Base-by-base conservation (phyloP, 2,888 invertebrate genomes). In the Drosophila kokeensis region DNA sequence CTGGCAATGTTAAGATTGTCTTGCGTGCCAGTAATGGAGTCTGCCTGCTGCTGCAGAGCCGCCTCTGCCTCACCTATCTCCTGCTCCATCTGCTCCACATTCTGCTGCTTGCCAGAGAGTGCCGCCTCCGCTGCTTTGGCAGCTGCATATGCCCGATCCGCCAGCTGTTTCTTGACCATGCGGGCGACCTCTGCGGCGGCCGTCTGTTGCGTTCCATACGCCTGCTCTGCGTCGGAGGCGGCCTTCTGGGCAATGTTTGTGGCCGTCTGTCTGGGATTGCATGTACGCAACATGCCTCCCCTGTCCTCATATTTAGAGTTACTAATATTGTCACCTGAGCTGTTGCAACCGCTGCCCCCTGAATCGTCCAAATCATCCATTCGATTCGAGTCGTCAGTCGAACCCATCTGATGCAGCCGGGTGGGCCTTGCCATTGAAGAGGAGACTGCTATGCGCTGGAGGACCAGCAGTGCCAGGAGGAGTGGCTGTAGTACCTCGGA, bases 111-210 rank as follows among this genome's bases (percentile, higher is more conserved):
- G 0, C 96, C 96, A 4, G 95, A 94, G 0, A 96, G 92, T 0
- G 96, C 96, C 0, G 96, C 96, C 86, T 96, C 95, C 0, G 96
- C 96, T 0, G 96, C 96, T 89, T 95, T 95, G 0, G 96, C 96
- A 0, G 96, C 96, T 91, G 95, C 95, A 18, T 95, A 91, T 0
- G 96, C 96, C 83, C 95, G 95, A 80, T 96, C 96, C 0, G 96
- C 96, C 62, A 96, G 90, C 92, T 96, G 95, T 3, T 95, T 94
- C 93, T 96, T 96, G 2, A 95, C 95, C 94, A 96, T 95, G 1
- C 95, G 96, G 0, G 95, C 95, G 86, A 95, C 95, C 81, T 96
- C 96, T 0, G 96, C 96, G 95, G 96, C 96, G 48, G 96, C 95
- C 0, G 96, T 96, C 0, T 96, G 95, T 53, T 91, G 90, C 1